phyloP scores from a whole-genome alignment of 2,113 vertebrate genomes.

The Myodes glareolus region DNA sequence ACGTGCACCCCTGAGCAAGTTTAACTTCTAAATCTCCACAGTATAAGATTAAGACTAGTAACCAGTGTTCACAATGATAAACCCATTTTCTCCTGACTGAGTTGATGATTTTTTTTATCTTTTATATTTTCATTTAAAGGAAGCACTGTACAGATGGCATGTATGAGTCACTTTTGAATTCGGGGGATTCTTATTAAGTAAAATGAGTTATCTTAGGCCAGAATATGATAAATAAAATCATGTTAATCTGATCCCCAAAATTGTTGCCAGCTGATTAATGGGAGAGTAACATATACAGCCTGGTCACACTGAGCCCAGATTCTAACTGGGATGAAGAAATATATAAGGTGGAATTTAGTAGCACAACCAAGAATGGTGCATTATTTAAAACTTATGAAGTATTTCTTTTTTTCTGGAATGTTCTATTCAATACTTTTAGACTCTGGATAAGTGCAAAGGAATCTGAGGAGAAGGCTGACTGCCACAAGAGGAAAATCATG shows the following conservation, averaged over 20 bases:
- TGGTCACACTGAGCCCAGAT: no score
- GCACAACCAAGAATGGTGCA: neutral
- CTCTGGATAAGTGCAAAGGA: neutral
- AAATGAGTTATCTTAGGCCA: neutral
- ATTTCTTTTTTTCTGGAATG: neutral
- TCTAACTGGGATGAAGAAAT: neutral
- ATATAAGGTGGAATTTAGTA: no score
- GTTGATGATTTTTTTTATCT: neutral
- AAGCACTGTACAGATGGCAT: neutral
- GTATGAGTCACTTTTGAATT: neutral
- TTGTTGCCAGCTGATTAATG: neutral
- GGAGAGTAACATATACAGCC: neutral
- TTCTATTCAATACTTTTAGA: neutral
- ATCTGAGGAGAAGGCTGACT: neutral
- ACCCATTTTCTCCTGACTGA: neutral
- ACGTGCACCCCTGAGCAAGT: neutral
- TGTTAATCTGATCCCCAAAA: neutral
- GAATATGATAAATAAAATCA: neutral
- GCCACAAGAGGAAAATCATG: neutral
- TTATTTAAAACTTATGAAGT: neutral
- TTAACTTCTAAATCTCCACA: neutral
- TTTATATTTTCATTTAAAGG: neutral
- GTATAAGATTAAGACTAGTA: neutral
- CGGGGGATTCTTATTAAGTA: neutral
- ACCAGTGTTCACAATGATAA: neutral